These are phyloP conservation scores for Phocides pigmalion DNA, from an alignment of 1,140 invertebrate genomes.

Conservation along the genomic window DNA sequence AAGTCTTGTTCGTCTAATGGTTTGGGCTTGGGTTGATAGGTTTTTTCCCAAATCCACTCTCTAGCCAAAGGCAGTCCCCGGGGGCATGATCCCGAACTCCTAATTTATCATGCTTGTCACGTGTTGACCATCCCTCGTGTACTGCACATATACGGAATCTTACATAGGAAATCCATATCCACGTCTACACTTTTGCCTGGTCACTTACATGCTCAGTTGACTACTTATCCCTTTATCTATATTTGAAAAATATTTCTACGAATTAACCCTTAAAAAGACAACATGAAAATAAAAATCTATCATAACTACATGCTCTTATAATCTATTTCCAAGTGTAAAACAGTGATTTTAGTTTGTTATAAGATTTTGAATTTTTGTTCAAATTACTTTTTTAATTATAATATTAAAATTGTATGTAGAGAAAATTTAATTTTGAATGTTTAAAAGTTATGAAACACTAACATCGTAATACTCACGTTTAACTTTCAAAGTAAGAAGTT, in stretches of 20 bases:
- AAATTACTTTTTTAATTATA: no score
- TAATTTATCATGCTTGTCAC: conserved; percentile 80
- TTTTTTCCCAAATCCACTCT: conserved; percentile 55
- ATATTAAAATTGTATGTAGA: no score
- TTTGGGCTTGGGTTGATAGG: conserved; percentile 43
- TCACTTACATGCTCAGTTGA: conserved; percentile 24
- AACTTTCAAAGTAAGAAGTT: no score
- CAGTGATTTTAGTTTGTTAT: no score
- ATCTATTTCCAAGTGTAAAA: no score
- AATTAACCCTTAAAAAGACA: not conserved
- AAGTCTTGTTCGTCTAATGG: conserved; percentile 44
- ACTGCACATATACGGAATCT: conserved; percentile 68
- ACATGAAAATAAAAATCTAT: no score
- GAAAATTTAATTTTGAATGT: no score
- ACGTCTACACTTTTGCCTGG: conserved; percentile 37
- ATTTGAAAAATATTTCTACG: not conserved
- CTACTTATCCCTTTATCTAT: conserved; percentile 9
- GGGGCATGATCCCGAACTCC: conserved; percentile 74
- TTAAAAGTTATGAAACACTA: no score
- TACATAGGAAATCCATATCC: conserved; percentile 48
- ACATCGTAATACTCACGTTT: no score
- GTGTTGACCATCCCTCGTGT: conserved; percentile 78
- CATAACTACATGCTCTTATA: no score
- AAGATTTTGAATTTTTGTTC: no score
- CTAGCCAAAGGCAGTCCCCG: conserved; percentile 62